These are phyloP conservation scores for Ictalurus furcatus DNA, from an alignment of 2,113 vertebrate species.

Conservation along the genomic window DNA sequence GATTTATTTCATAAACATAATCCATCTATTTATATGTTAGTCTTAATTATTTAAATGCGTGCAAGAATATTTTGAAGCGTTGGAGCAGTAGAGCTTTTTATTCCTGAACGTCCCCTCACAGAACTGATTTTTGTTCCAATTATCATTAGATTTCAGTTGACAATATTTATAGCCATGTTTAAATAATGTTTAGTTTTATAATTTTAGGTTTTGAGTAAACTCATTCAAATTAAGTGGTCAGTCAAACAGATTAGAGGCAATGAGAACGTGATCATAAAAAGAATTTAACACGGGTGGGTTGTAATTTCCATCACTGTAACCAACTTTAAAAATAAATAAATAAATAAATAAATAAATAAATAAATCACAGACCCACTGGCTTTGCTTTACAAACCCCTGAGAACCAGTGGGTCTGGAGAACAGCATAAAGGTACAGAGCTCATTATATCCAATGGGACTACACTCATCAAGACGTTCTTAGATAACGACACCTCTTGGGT, in stretches of 20 bases:
- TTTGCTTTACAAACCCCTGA: background rate
- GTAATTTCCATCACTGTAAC: background rate
- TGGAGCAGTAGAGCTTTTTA: background rate
- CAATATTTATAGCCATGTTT: background rate
- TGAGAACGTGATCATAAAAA: background rate
- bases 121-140: background rate
- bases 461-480: background rate
- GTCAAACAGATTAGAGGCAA: background rate
- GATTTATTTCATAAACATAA: background rate
- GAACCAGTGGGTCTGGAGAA: background rate
- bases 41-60: background rate
- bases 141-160: background rate
- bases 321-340: background rate
- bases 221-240: background rate
- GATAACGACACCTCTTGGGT: background rate
- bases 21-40: background rate
- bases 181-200: background rate
- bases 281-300: background rate
- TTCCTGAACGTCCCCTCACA: background rate
- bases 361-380: background rate
- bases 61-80: background rate
- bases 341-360: background rate
- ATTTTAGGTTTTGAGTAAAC: background rate
- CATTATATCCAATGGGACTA: background rate
- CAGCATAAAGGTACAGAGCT: constrained; percentile 4